phyloP scores from a whole-genome alignment of 2,797 vertebrate genomes.

The Cephalopachus bancanus region DNA sequence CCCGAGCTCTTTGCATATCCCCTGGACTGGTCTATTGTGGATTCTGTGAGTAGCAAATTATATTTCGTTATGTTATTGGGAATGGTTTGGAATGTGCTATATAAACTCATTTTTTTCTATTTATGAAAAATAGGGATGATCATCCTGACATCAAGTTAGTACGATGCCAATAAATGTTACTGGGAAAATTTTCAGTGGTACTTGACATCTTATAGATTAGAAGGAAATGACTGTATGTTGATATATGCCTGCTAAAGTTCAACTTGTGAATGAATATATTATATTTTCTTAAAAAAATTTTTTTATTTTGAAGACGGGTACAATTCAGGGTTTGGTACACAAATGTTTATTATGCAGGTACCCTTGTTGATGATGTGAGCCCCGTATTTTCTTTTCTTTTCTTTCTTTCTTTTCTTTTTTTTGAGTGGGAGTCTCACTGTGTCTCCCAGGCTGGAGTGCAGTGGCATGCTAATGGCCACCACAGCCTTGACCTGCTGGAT shows the following conservation, averaged over 20 bases:
- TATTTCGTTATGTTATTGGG: constrained; percentile 1
- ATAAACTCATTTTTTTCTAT: not conserved
- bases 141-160: not conserved
- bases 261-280: not conserved
- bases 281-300: constrained; percentile 15
- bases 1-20: constrained; percentile 98
- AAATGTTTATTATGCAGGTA: no score
- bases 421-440: no score
- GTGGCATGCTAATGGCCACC: no score
- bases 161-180: not conserved
- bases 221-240: constrained; percentile 39
- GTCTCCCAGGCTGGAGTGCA: no score
- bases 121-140: not conserved
- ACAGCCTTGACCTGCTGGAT: no score
- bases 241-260: not conserved
- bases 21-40: constrained; percentile 96
- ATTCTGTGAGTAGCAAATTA: constrained; percentile 89
- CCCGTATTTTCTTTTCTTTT: no score
- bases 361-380: no score
- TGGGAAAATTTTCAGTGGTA: constrained; percentile 9
- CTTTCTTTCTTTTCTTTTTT: no score
- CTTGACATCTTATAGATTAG: not conserved
- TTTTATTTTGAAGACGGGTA: no score
- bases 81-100: not conserved
- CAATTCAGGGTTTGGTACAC: no score